Evolutionary conservation across 2,113 vertebrate species (phyloP), one percentile per base, ranked within the genome.

Genomic region (Barnardius zonarius): DNA sequence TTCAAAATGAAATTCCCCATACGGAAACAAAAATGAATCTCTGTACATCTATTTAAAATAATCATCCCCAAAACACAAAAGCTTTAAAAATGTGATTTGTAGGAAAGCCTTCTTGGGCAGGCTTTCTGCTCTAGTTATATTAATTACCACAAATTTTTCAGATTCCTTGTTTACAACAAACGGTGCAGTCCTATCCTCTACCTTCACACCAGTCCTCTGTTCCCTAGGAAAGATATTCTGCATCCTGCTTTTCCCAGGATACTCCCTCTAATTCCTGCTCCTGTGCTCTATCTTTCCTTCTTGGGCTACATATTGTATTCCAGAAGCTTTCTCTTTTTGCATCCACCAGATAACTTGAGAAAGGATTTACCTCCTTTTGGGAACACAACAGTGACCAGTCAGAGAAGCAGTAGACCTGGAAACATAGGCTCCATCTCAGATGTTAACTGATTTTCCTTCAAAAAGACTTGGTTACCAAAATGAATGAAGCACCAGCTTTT

Each of bases 101-200:
- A n/a, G 41, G 46, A 75, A 73, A 54, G 55, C 62, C 16, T 74
- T 51, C 20, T 59, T 43, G 37, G 37, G 10, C 43, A 30, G 44
- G 7, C 7, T 4, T 11, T 78, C 22, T 82, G 15, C 33, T 82
- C 24, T 77, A 44, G 14, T 74, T 88, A 6, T 2, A 43, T n/a
- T 46, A 37, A 31, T 70, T 49, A 7, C 9, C n/a, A 62, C 13
- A 62, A 19, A 16, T 22, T 70, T 74, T 90, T 87, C n/a, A n/a
- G 18, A 14, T 75, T 92, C 46, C 14, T 74, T 48, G 17, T 6
- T 41, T 79, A 18, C 68, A 84, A 37, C 37, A 72, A 63, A 62
- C 0, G 1, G 6, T 83, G 18, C 41, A 74, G 10, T 62, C 15
- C 5, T 22, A 13, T 72, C 5, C n/a, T 25, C 14, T 74, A 6